Conservation (phyloP, 1,140 invertebrate species). For the Liolophura sinensis region DNA sequence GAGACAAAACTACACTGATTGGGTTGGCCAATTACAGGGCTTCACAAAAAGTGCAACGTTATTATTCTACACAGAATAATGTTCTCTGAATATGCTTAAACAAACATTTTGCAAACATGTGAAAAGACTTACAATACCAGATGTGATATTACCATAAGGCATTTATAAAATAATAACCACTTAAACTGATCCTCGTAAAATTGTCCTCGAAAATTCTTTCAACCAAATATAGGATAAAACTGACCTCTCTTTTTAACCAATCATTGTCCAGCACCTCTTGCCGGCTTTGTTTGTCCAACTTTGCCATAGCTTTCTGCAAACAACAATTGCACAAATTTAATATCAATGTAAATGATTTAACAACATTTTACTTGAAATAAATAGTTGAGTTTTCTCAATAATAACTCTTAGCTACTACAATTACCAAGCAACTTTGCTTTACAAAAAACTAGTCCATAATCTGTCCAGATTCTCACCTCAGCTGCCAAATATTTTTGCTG, state of each 20-base stretch:
- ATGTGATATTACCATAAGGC: too few species aligned
- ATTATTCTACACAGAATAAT: too few species aligned
- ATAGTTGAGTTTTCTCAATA: too few species aligned
- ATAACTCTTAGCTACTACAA: too few species aligned
- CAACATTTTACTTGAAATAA: neutral
- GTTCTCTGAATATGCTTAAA: too few species aligned
- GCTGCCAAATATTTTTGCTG: slow-evolving; percentile 51
- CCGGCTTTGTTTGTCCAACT: slow-evolving; percentile 52
- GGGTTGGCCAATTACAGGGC: too few species aligned
- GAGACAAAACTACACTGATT: too few species aligned
- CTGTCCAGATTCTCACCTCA: slow-evolving; percentile 32
- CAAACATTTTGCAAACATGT: too few species aligned
- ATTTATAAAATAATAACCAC: neutral
- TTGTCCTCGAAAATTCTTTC: neutral
- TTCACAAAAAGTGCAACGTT: too few species aligned
- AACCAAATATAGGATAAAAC: neutral
- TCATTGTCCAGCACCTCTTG: slow-evolving; percentile 57
- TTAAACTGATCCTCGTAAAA: neutral
- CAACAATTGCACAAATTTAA: slow-evolving; percentile 2
- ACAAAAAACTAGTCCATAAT: neutral
- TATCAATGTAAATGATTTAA: neutral
- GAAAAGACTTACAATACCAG: too few species aligned
- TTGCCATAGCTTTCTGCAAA: slow-evolving; percentile 53
- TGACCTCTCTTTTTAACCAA: slow-evolving; percentile 55
- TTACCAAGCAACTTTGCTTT: too few species aligned